Conservation (phyloP, 2,888 invertebrate genomes). For the Orthosia cruda region DNA sequence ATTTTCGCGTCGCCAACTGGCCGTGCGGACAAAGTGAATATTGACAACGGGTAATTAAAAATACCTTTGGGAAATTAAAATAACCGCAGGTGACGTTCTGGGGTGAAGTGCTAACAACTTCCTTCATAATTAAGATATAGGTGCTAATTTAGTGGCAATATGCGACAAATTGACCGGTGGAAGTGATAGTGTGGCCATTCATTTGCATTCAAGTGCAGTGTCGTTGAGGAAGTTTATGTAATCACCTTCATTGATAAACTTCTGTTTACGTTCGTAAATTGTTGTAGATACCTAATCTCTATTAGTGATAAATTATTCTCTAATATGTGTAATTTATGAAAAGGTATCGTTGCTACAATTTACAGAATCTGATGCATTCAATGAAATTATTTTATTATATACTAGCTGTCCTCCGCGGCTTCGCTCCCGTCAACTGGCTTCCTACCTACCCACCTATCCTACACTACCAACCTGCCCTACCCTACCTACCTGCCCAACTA, state of each 20-base stretch:
- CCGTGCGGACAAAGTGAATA: constrained; percentile 1
- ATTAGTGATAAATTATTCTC: constrained; percentile 6
- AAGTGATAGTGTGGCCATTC: constrained; percentile 34
- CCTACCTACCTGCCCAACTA: too few relatives aligned
- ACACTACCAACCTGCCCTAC: too few relatives aligned
- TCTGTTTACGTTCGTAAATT: constrained; percentile 28
- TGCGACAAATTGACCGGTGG: constrained; percentile 53
- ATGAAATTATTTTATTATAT: too few relatives aligned
- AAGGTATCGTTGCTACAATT: not conserved
- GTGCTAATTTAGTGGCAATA: constrained; percentile 42
- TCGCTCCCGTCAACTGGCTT: too few relatives aligned
- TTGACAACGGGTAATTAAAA: constrained; percentile 21
- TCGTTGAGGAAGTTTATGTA: constrained; percentile 36
- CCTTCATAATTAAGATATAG: constrained; percentile 41
- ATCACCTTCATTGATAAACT: constrained; percentile 40
- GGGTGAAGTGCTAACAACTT: constrained; percentile 40
- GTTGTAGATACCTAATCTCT: constrained; percentile 10
- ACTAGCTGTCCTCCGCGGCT: too few relatives aligned
- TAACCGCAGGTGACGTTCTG: constrained; percentile 17
- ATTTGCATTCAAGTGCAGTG: constrained; percentile 43
- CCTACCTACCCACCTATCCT: too few relatives aligned
- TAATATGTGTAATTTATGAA: not conserved
- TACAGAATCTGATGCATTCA: constrained; percentile 7
- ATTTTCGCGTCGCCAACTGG: not conserved
- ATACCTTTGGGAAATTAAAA: constrained; percentile 45